These are phyloP conservation scores for Ormia ochracea DNA, from an alignment of 2,888 invertebrate genomes.

Conservation along the genomic window DNA sequence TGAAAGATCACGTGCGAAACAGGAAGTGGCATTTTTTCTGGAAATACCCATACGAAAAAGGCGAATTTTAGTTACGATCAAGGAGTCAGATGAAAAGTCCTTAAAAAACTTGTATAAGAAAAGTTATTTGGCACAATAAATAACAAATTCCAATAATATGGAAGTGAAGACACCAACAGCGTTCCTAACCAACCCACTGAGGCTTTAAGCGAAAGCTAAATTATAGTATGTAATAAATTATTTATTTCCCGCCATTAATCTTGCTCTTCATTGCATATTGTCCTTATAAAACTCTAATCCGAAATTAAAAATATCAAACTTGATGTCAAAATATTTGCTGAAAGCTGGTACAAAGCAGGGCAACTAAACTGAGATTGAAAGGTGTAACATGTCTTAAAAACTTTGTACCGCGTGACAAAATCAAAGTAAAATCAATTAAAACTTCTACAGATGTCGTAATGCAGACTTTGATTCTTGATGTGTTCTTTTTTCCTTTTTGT, in stretches of 20 bases:
- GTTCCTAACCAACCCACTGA: not conserved
- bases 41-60: too few relatives aligned
- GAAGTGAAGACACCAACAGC: too few relatives aligned
- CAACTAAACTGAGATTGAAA: not conserved
- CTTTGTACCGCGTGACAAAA: slow-evolving; percentile 57
- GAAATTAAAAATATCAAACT: slow-evolving; percentile 12
- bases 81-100: too few relatives aligned
- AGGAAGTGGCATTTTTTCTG: too few relatives aligned
- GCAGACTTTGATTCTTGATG: slow-evolving; percentile 57
- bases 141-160: too few relatives aligned
- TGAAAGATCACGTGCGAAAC: too few relatives aligned
- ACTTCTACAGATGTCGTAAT: slow-evolving; percentile 59
- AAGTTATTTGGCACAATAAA: too few relatives aligned
- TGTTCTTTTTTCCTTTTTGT: not conserved
- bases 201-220: not conserved
- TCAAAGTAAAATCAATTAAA: slow-evolving; percentile 63
- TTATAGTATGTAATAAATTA: not conserved
- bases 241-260: not conserved
- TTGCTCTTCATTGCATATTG: not conserved
- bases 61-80: too few relatives aligned
- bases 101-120: too few relatives aligned
- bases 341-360: not conserved
- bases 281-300: slow-evolving; percentile 12
- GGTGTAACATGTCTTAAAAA: slow-evolving; percentile 17
- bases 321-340: slow-evolving; percentile 46